Base-by-base conservation (phyloP, 2,797 vertebrate species). In the Falco naumanni region DNA sequence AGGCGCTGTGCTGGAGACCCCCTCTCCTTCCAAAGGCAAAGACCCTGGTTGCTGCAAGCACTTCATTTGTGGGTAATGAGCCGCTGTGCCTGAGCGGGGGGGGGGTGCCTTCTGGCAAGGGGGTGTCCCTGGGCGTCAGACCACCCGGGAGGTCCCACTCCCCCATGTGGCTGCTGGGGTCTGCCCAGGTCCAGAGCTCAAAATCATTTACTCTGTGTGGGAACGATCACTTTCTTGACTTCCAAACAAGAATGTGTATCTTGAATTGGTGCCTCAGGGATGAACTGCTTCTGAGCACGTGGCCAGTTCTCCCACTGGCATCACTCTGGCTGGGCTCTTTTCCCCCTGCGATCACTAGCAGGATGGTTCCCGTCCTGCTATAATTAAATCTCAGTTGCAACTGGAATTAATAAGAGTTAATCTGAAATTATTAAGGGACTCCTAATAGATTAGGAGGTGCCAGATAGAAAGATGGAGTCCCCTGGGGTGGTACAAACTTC, bases 1-100 rank as follows among this genome's bases (percentile, higher is more conserved):
- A 1, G 47, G 19, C 2, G 0, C 13, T 4, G 1, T 8, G 5
- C 28, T 20, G 71, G 37, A 53, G 15, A 25, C 7, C 19, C 39
- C 11, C 24, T 29, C 19, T 29, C 37, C 72, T 74, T 53, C 51
- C 56, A 20, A 9, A 53, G 56, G 8, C 5, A 17, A 48, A 64
- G n/a, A 11, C 8, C 13, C 21, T 0, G 0, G 9, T 9, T 31
- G 21, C 59, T 53, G 22, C 9, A 3, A 18, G 20, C 0, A 0
- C 34, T 68, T 76, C 2, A 1, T 39, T 54, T 68, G 48, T 2
- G 11, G 43, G 34, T 5, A 45, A 6, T 0, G 2, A 72, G 70
- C 39, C 5, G 11, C 33, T 45, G 50, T 1, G 21, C 47, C 59
- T 0, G 0, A 47, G 11, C 9, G 0, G 3, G 18, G 51, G 24